Conservation (phyloP, 2,113 vertebrate genomes). For the Narcine bancroftii region DNA sequence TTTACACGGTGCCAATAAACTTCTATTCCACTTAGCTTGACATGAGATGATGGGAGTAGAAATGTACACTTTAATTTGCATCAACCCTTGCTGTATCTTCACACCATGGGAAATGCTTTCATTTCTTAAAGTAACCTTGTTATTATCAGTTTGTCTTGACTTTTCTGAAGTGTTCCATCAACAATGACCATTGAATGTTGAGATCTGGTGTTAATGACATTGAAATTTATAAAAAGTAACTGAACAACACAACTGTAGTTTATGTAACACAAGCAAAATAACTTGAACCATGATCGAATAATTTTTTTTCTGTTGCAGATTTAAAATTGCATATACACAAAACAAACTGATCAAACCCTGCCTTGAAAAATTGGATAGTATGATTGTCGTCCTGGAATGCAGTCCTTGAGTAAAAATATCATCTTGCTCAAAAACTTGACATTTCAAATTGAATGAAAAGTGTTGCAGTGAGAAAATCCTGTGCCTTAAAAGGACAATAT, state of each 20-base stretch:
- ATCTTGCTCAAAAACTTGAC: background rate
- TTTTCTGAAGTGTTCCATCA: background rate
- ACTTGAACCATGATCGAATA: background rate
- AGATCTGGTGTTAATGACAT: background rate
- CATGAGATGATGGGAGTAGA: too few relatives aligned
- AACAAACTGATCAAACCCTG: slow-evolving; percentile 24
- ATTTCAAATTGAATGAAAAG: background rate
- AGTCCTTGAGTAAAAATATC: background rate
- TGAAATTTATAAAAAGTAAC: too few relatives aligned
- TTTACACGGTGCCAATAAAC: too few relatives aligned
- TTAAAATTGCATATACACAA: slow-evolving; percentile 2
- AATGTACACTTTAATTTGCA: background rate
- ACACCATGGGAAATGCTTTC: background rate
- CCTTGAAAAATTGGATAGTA: background rate
- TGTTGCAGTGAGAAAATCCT: background rate
- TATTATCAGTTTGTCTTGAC: background rate
- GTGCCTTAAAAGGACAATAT: background rate
- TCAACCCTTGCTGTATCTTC: background rate
- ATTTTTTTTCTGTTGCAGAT: background rate
- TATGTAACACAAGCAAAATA: background rate
- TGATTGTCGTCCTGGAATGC: background rate
- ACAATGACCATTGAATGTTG: too few relatives aligned
- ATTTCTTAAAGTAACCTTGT: background rate
- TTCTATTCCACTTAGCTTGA: too few relatives aligned
- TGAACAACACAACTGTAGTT: background rate